phyloP scores from a whole-genome alignment of 2,888 invertebrate genomes.

The Drosophila diplacantha region DNA sequence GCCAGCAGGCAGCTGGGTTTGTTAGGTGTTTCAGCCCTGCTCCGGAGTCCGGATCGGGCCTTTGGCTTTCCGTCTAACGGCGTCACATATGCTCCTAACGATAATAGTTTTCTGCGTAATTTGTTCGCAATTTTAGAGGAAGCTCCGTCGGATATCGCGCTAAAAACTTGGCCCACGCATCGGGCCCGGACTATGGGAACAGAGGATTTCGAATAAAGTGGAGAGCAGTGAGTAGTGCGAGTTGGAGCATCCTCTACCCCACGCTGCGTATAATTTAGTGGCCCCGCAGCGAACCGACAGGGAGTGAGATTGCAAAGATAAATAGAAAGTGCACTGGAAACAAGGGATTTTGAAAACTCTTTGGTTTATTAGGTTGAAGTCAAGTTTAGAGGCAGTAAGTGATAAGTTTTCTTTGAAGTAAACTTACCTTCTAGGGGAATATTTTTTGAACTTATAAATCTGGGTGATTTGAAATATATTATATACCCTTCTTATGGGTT shows the following conservation, averaged over 20 bases:
- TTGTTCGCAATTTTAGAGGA: slow-evolving; percentile 70
- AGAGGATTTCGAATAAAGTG: slow-evolving; percentile 7
- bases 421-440: neutral
- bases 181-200: slow-evolving; percentile 1
- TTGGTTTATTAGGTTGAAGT: no score
- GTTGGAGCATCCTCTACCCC: slow-evolving; percentile 1
- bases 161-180: slow-evolving; percentile 49
- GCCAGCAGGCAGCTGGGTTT: slow-evolving; percentile 1
- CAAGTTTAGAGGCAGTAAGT: neutral
- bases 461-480: no score
- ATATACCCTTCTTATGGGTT: no score
- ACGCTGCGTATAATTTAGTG: slow-evolving; percentile 65
- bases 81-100: slow-evolving; percentile 77
- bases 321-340: slow-evolving; percentile 21
- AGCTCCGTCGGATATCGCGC: slow-evolving; percentile 52
- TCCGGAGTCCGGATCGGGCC: slow-evolving; percentile 21
- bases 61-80: slow-evolving; percentile 53
- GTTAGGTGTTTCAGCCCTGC: slow-evolving; percentile 28
- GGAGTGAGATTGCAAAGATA: slow-evolving; percentile 22
- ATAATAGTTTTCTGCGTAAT: slow-evolving; percentile 78
- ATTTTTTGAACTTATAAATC: neutral
- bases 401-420: neutral
- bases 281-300: slow-evolving; percentile 7
- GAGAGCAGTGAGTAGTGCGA: neutral
- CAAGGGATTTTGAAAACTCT: no score